Percentiles rank a stretch among this genome's conserved stretches.
Evolutionary conservation across 2,888 invertebrate species (phyloP).

Genomic region (Mongoloraphidia duomilia): DNA sequence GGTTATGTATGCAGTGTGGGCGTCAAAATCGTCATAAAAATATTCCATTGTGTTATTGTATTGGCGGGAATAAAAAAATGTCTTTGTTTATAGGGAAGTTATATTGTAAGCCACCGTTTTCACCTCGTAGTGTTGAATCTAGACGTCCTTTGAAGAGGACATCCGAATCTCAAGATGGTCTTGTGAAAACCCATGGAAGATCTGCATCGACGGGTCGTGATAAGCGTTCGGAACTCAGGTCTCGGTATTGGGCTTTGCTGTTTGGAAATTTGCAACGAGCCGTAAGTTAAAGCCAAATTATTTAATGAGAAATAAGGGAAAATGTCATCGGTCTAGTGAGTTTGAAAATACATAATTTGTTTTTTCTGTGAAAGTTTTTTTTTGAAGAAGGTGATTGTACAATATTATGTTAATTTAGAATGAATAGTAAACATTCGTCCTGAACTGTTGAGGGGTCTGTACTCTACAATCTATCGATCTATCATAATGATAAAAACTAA

Average conservation of each 20-base stretch:
- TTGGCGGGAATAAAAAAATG: not conserved
- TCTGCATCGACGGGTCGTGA: conserved; percentile 79
- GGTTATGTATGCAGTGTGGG: conserved; percentile 1
- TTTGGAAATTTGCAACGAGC: conserved; percentile 89
- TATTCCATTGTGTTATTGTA: not conserved
- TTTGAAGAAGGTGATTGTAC: no score
- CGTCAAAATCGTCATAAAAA: not conserved
- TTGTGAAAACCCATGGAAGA: conserved; percentile 48
- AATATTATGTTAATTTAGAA: no score
- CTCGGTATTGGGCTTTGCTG: conserved; percentile 88
- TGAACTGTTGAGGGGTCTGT: no score
- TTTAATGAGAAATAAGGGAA: not conserved
- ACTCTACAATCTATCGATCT: no score
- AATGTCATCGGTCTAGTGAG: not conserved
- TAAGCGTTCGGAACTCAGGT: conserved; percentile 75
- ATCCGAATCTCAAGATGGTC: conserved; percentile 13
- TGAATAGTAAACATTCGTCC: no score
- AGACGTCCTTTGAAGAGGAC: conserved; percentile 16
- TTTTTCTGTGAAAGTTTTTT: no score
- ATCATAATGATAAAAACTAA: no score
- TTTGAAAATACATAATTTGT: not conserved
- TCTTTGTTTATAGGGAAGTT: conserved; percentile 28
- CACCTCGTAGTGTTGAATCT: conserved; percentile 31
- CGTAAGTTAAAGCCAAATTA: conserved; percentile 31
- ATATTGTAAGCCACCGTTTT: conserved; percentile 49